Conservation (phyloP, 2,797 vertebrate genomes). For the Sternotherus odoratus region DNA sequence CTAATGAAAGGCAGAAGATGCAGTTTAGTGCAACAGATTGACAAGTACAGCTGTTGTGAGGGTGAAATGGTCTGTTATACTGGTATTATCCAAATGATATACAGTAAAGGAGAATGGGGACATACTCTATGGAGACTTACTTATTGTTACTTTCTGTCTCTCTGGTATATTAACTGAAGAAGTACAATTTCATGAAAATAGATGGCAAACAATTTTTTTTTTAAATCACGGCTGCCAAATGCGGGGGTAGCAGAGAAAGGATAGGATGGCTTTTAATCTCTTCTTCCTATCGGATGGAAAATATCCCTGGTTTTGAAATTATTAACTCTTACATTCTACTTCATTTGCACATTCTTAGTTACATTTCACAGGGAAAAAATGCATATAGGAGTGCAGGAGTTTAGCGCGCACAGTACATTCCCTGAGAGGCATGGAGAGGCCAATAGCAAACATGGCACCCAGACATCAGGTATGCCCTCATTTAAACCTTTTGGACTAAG, state of each 20-base stretch:
- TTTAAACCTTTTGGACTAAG: not conserved
- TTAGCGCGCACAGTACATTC: not conserved
- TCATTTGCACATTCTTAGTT: not conserved
- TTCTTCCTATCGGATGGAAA: not conserved
- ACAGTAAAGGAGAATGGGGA: not conserved
- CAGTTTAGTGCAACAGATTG: constrained; percentile 15
- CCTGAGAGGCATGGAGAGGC: not conserved
- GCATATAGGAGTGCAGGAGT: not conserved
- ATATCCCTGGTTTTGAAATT: not conserved
- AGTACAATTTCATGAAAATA: not conserved
- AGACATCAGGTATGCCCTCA: not conserved
- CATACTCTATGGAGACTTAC: not conserved
- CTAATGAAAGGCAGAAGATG: not conserved
- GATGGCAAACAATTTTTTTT: accelerated
- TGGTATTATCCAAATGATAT: not conserved
- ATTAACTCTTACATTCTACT: not conserved
- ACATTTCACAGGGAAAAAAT: not conserved
- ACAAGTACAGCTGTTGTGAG: not conserved
- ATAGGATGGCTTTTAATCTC: not conserved
- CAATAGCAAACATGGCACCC: not conserved
- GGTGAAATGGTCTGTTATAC: constrained; percentile 8
- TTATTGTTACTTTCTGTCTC: not conserved
- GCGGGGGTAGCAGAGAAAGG: accelerated
- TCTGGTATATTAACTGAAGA: not conserved
- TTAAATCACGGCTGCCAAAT: not conserved